A percentile compares a stretch with the other conserved stretches of the same genome.
phyloP scores from a whole-genome alignment of 2,113 vertebrate genomes.

The Tragelaphus buxtoni region DNA sequence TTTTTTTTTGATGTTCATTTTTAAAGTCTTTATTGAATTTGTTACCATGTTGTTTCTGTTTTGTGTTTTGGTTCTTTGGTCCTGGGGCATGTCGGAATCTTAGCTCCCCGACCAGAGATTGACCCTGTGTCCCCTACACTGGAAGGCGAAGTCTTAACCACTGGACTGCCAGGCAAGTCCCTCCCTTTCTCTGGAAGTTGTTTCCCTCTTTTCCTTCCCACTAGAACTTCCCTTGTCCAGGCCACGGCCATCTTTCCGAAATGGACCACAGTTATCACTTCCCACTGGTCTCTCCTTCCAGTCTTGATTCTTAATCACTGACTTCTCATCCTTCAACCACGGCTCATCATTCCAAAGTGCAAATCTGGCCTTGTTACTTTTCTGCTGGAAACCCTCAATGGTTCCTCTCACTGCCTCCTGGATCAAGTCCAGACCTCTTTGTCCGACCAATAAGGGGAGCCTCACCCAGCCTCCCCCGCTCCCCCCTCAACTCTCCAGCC shows the following conservation, averaged over 20 bases:
- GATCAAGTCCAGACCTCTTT: background rate
- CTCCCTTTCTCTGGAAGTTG: background rate
- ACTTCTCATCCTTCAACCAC: background rate
- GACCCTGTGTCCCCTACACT: background rate
- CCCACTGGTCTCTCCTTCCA: background rate
- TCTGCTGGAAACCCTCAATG: background rate
- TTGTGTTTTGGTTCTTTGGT: background rate
- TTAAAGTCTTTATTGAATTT: background rate
- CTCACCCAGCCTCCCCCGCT: background rate
- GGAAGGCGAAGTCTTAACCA: background rate
- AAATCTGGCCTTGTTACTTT: background rate
- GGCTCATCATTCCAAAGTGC: background rate
- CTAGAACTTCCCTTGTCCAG: no score
- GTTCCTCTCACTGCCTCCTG: background rate
- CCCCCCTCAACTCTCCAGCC: background rate
- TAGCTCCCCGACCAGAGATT: background rate
- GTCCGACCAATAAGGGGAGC: fast-evolving
- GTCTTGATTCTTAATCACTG: background rate
- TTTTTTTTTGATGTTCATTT: background rate
- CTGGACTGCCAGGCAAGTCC: background rate
- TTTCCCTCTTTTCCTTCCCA: background rate
- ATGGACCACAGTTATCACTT: background rate
- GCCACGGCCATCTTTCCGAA: fast-evolving
- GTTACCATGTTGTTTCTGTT: background rate
- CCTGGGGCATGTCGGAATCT: background rate